These are phyloP conservation scores for Dendrophyllia cribrosa DNA, from an alignment of 64 coral and sea anemone genomes.

Conservation along the genomic window DNA sequence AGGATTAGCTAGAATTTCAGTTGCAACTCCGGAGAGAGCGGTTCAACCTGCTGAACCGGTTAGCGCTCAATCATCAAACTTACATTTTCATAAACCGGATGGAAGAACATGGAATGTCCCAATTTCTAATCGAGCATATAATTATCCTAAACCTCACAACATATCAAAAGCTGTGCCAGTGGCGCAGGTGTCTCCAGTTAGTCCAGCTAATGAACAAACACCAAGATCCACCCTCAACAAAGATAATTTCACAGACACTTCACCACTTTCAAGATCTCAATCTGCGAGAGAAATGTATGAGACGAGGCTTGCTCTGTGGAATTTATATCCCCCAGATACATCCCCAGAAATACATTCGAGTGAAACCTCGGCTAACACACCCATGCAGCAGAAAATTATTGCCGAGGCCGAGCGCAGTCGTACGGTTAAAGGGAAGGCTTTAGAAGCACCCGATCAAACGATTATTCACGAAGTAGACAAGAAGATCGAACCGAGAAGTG, in stretches of 20 bases:
- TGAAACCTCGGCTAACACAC: conserved; percentile 20
- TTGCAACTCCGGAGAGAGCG: conserved; percentile 1
- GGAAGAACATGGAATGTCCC: conserved; percentile 17
- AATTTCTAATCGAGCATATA: conserved; percentile 12
- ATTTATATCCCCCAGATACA: conserved; percentile 68
- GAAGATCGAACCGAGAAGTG: conserved; percentile 33
- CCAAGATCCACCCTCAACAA: neutral
- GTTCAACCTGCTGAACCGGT: conserved; percentile 19
- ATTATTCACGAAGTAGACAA: conserved; percentile 23
- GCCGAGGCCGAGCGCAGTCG: neutral
- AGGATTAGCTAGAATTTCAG: neutral
- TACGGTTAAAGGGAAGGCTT: neutral
- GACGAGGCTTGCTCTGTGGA: conserved; percentile 89
- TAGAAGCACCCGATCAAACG: neutral
- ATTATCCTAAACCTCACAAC: conserved; percentile 64
- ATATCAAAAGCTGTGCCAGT: conserved; percentile 75
- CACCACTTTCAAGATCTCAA: conserved; percentile 65
- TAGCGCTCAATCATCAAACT: neutral
- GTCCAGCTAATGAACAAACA: conserved; percentile 31
- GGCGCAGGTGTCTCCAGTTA: conserved; percentile 85
- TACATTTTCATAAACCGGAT: neutral
- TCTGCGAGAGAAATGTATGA: conserved; percentile 98
- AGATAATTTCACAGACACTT: conserved; percentile 49
- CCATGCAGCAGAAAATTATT: neutral
- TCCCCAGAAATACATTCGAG: conserved; percentile 7